Conservation (phyloP, 53 echinoderm and acorn worm species). For the Echinarachnius parma region DNA sequence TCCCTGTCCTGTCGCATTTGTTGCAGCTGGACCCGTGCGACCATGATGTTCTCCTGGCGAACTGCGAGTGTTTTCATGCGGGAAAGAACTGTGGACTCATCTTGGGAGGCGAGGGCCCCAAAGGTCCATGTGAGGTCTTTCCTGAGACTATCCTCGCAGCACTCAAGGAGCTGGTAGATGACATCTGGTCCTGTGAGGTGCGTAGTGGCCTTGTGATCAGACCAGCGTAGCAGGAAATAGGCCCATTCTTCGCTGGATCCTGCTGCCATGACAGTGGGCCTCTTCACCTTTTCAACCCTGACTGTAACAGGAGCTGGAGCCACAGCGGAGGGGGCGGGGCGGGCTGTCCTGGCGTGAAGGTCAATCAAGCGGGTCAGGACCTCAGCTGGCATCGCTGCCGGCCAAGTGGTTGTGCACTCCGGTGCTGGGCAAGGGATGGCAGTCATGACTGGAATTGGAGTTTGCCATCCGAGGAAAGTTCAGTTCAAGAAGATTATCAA, state of each 20-base stretch:
- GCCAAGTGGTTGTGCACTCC: constrained; percentile 36
- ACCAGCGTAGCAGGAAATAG: constrained; percentile 48
- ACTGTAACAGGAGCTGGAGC: not conserved
- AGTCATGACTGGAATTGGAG: too few relatives aligned
- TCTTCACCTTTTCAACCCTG: constrained; percentile 44
- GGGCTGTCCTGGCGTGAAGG: constrained; percentile 49
- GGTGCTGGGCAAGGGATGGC: constrained; percentile 37
- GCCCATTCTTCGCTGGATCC: constrained; percentile 53
- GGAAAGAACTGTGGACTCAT: constrained; percentile 34
- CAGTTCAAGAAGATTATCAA: not conserved
- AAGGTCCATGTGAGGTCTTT: constrained; percentile 50
- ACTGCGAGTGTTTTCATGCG: constrained; percentile 48
- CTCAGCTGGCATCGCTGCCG: constrained; percentile 10
- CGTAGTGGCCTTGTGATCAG: constrained; percentile 58
- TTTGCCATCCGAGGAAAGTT: not conserved
- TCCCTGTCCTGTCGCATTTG: constrained; percentile 51
- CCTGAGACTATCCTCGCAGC: constrained; percentile 59
- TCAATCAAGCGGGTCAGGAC: constrained; percentile 46
- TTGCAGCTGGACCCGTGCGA: constrained; percentile 55
- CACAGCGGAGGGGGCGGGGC: constrained; percentile 11
- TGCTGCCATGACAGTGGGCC: constrained; percentile 18
- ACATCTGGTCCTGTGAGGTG: constrained; percentile 51
- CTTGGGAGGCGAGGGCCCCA: constrained; percentile 41
- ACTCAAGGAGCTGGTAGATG: constrained; percentile 64
- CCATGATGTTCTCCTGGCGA: constrained; percentile 58